Base-by-base conservation (phyloP, 2,113 vertebrate species). In the Callorhinus ursinus region DNA sequence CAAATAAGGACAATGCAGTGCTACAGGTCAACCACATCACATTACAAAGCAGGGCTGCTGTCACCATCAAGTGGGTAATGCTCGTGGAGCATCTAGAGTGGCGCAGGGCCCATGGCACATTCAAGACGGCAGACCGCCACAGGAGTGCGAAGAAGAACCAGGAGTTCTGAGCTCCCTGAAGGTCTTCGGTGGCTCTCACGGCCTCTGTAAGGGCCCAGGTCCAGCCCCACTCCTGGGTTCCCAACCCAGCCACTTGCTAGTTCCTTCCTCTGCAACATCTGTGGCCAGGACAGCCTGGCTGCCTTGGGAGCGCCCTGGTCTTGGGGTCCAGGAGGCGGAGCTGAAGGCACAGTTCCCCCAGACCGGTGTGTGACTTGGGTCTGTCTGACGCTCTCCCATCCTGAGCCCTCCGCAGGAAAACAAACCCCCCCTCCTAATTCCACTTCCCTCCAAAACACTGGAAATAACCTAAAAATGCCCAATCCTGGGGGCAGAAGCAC, bases 21-120 rank as follows among this genome's bases (percentile, higher is more conserved):
- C 9, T 24, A n/a, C 57, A 2, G 1, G n/a, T 1, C 3, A 31
- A 57, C n/a, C 31, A 55, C 19, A 18, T 46, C 7, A 7, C 46
- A 8, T 46, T 46, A 46, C 46, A 9, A 46, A 46, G 46, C 46
- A 46, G 46, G 46, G 33, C 49, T 1, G 3, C 21, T 3, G 0
- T 4, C 2, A 5, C 42, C 9, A 24, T 3, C 31, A 31, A 9
- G 12, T 2, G 15, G 15, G 14, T 19, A n/a, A 49, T 10, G 15
- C 15, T 10, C 1, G 2, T 7, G 39, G 63, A 46, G 33, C 55
- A 28, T 12, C 33, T 3, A 6, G 42, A 84, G 33, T 4, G 22
- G n/a, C 2, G 7, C 21, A 6, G 2, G 39, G 87, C 36, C 33
- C 4, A 5, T 7, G 33, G 65, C 49, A 36, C 33, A 11, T 12